Evolutionary conservation across 2,797 vertebrate species (phyloP).

Genomic region (Salarias fasciatus): DNA sequence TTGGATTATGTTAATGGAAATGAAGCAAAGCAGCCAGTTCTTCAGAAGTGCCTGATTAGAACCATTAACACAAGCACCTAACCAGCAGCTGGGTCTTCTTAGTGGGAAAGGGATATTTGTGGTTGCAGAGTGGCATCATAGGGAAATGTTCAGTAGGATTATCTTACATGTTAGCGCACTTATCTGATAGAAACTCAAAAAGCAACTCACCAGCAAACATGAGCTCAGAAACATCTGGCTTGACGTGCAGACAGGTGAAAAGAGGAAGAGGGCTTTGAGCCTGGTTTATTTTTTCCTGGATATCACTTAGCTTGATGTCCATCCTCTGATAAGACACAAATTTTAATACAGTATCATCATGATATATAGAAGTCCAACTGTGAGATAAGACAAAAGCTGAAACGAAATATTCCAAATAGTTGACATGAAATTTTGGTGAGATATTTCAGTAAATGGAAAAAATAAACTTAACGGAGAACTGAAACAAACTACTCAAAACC

Average conservation of each 20-base stretch:
- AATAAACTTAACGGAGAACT: too few relatives aligned
- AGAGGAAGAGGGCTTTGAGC: slow-evolving; percentile 92
- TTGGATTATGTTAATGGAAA: too few relatives aligned
- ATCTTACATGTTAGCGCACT: slow-evolving; percentile 47
- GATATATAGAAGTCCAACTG: neutral
- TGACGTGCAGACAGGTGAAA: slow-evolving; percentile 97
- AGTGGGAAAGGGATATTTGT: too few relatives aligned
- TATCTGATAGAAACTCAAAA: slow-evolving; percentile 12
- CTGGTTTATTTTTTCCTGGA: slow-evolving; percentile 89
- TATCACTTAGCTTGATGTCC: slow-evolving; percentile 88
- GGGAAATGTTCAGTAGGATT: slow-evolving; percentile 21
- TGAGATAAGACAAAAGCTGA: too few relatives aligned
- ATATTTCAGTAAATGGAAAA: too few relatives aligned
- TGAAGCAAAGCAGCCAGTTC: too few relatives aligned
- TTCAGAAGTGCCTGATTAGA: too few relatives aligned
- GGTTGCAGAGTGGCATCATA: neutral
- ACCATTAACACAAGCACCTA: too few relatives aligned
- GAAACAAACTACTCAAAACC: too few relatives aligned
- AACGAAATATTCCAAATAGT: too few relatives aligned
- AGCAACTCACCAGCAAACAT: slow-evolving; percentile 93
- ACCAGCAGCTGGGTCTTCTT: too few relatives aligned
- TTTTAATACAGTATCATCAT: neutral
- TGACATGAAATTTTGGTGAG: too few relatives aligned
- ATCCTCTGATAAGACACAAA: slow-evolving; percentile 85
- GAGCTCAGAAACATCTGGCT: slow-evolving; percentile 97